Conservation (phyloP, 2,797 vertebrate species). For the Enteromius unitaeniatus region DNA sequence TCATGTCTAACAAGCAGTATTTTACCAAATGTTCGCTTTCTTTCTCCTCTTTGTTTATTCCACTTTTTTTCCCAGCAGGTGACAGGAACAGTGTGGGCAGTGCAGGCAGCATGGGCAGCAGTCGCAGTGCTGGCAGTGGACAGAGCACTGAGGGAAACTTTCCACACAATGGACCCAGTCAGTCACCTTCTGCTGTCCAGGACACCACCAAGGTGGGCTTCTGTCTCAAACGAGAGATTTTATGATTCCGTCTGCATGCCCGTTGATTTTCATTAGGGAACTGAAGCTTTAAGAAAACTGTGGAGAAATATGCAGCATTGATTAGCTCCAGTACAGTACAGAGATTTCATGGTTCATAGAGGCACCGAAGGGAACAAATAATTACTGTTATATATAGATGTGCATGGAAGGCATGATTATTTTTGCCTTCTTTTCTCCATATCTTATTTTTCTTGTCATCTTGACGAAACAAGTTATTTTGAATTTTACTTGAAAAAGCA, state of each 20-base stretch:
- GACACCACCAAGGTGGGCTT: slow-evolving; percentile 74
- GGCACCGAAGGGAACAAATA: slow-evolving; percentile 23
- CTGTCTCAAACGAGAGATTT: neutral
- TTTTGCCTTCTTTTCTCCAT: neutral
- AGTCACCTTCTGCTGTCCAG: slow-evolving; percentile 79
- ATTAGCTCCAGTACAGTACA: slow-evolving; percentile 17
- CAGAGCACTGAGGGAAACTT: slow-evolving; percentile 92
- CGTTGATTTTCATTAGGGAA: slow-evolving; percentile 1
- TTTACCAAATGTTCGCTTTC: slow-evolving; percentile 5
- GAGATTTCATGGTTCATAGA: slow-evolving; percentile 12
- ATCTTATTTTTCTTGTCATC: neutral
- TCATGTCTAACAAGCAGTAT: neutral
- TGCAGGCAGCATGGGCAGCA: slow-evolving; percentile 91
- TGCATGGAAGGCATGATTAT: neutral
- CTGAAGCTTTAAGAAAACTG: slow-evolving; percentile 17
- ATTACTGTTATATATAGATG: slow-evolving; percentile 17
- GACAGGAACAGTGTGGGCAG: slow-evolving; percentile 96
- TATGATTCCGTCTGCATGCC: neutral
- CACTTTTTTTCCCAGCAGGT: slow-evolving; percentile 68
- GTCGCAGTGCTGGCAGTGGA: slow-evolving; percentile 93
- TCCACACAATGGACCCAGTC: slow-evolving; percentile 67
- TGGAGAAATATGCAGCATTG: slow-evolving; percentile 1
- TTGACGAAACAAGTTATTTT: neutral
- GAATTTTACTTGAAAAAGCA: neutral
- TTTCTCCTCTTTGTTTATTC: slow-evolving; percentile 12